Base-by-base conservation (phyloP, 2,797 vertebrate species). In the Diceros bicornis region DNA sequence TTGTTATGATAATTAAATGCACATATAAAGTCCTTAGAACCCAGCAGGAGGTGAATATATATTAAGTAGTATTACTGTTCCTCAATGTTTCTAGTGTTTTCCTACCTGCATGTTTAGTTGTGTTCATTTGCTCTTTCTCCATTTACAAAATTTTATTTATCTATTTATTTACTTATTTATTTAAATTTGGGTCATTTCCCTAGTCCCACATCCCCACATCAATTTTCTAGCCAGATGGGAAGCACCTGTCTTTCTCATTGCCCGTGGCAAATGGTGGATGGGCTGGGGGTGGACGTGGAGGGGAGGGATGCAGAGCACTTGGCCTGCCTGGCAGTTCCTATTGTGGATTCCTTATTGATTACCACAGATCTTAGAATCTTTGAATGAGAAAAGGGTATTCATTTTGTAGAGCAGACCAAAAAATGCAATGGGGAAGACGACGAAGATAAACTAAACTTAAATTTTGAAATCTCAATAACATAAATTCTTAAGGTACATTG, bases 1-100 rank as follows among this genome's bases (percentile, higher is more conserved):
- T 97, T 47, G 32, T 84, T 77, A 77, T 81, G 47, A 96, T 52
- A 96, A 72, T 82, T 72, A 91, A 89, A 68, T 92, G 72, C 12
- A 75, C 4, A 4, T 37, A 12, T 66, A n/a, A 89, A 84, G 16
- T 86, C 11, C 20, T 96, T 86, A 85, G 69, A 81, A 55, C n/a
- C 21, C 44, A 66, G 12, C 27, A 50, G 75, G 17, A 94, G 71
- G 32, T 86, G 37, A 71, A 1, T 57, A 52, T 75, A 21, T 94
- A 27, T 50, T 89, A 87, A 87, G 11, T 50, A 66, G 12, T 89
- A n/a, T 27, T 62, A 44, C 3, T 64, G 0, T 88, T 78, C 37
- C 29, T 89, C 13, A 62, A 0, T 29, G 34, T 75, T 27, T 62
- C 66, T 11, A 47, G 47, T 90, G 47, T 64, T 96, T 96, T 96